Percentiles rank a stretch among this genome's conserved stretches.
These are phyloP conservation scores for Oreochromis mossambicus DNA, from an alignment of 2,797 vertebrate species.

Conservation along the genomic window DNA sequence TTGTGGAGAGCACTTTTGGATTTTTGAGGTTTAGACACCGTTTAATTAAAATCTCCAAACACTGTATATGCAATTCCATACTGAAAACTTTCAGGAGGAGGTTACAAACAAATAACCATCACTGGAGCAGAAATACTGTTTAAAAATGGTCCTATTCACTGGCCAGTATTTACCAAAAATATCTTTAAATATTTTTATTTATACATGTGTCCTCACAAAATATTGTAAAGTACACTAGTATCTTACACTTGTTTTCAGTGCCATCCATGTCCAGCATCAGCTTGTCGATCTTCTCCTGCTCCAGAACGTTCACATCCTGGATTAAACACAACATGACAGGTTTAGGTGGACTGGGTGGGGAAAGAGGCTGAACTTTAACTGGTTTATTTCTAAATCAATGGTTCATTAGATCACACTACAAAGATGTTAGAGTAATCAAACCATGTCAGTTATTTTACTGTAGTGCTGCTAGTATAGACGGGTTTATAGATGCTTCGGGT, in stretches of 20 bases:
- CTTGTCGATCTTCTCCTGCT: conserved; percentile 94
- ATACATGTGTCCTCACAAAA: neutral
- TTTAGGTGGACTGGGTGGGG: neutral
- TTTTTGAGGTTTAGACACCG: neutral
- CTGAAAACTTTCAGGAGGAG: neutral
- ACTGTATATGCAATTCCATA: neutral
- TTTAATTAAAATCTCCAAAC: neutral
- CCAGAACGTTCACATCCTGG: conserved; percentile 85
- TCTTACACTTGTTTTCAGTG: conserved; percentile 94
- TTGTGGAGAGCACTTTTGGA: neutral
- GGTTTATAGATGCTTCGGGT: neutral
- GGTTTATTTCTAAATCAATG: neutral
- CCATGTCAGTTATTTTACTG: neutral
- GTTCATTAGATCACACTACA: conserved; percentile 10
- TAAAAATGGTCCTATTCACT: neutral
- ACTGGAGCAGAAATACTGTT: neutral
- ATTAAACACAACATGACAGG: neutral
- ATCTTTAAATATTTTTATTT: neutral
- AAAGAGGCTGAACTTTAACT: neutral
- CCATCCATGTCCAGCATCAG: conserved; percentile 99
- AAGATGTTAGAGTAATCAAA: conserved; percentile 8
- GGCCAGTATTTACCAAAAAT: neutral
- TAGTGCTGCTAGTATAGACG: neutral
- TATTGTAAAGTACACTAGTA: neutral
- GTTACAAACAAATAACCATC: neutral